Base-by-base conservation (phyloP, 2,797 vertebrate species). In the Leucoraja ocellata region DNA sequence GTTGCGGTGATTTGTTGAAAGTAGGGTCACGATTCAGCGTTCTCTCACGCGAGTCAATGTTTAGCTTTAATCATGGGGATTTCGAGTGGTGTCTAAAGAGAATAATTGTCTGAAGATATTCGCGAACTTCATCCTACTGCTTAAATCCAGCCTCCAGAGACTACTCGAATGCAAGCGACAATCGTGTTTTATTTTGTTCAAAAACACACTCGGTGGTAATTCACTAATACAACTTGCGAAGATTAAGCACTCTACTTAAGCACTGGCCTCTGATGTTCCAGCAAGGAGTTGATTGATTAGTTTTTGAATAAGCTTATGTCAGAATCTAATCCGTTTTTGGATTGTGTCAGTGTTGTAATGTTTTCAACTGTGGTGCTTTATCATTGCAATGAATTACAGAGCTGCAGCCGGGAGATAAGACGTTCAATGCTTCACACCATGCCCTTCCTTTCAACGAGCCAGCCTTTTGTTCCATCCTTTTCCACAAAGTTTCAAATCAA, bases 241-340 rank as follows among this genome's bases (percentile, higher is more conserved):
- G 97, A 98, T 99, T 98, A 97, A 96, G 96, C 96, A 95, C 94
- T 95, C 96, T 96, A 96, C 96, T 97, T 97, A 97, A 98, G 97
- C 98, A 96, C 96, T 94, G 95, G 96, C 96, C 96, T 97, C 96
- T 98, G 97, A 97, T 98, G 97, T 97, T 97, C 95, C 97, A 96
- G 95, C 97, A 96, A 95, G 95, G 90, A 97, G 95, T 97, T 98
- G 98, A 98, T 98, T 98, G 98, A 98, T 99, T 97, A 97, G 97
- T 97, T 98, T 98, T 98, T 98, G 96, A 98, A 97, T 96, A 97
- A 98, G 98, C 98, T 97, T 98, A 97, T 98, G 98, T 98, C 98
- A 98, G 97, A 98, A 97, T 97, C 96, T 97, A 98, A 98, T 98
- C 98, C 97, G 95, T 97, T 97, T 98, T 97, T 96, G 97, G 97